A percentile compares a stretch with the other conserved stretches of the same genome.
Evolutionary conservation across 1,140 invertebrate genomes (phyloP).

Genomic region (Trichonephila inaurata): DNA sequence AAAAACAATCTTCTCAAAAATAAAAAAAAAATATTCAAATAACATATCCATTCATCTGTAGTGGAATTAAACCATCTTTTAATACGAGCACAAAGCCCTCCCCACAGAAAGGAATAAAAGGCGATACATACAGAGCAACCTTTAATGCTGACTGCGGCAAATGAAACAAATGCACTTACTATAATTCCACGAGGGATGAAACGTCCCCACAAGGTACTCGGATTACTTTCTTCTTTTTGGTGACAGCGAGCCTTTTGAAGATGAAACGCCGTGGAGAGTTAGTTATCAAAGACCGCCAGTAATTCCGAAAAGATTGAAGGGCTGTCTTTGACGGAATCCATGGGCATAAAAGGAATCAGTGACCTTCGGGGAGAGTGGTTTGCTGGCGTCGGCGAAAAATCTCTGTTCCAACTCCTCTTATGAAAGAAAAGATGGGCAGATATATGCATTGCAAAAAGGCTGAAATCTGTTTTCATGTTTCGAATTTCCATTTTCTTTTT

Average conservation of each 20-base stretch:
- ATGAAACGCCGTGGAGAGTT: not conserved
- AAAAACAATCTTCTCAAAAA: too few species aligned
- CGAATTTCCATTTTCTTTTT: too few species aligned
- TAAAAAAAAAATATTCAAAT: not conserved
- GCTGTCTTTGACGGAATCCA: not conserved
- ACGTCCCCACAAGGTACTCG: constrained; percentile 7
- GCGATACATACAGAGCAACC: not conserved
- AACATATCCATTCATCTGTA: not conserved
- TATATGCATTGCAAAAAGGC: too few species aligned
- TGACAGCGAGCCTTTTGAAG: not conserved
- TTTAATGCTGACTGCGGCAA: constrained; percentile 30
- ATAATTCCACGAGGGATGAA: constrained; percentile 19
- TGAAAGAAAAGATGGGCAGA: too few species aligned
- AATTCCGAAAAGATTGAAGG: constrained; percentile 3
- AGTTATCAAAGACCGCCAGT: not conserved
- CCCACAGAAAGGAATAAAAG: not conserved
- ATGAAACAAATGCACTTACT: constrained; percentile 15
- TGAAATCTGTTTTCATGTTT: too few species aligned
- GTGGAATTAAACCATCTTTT: not conserved
- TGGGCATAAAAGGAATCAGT: not conserved
- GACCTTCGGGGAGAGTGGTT: not conserved
- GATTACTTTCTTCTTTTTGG: not conserved
- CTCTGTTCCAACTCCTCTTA: not conserved
- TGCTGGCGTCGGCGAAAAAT: not conserved
- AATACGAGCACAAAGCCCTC: not conserved